Conservation (phyloP, 2,797 vertebrate species). For the Eremophila alpestris region DNA sequence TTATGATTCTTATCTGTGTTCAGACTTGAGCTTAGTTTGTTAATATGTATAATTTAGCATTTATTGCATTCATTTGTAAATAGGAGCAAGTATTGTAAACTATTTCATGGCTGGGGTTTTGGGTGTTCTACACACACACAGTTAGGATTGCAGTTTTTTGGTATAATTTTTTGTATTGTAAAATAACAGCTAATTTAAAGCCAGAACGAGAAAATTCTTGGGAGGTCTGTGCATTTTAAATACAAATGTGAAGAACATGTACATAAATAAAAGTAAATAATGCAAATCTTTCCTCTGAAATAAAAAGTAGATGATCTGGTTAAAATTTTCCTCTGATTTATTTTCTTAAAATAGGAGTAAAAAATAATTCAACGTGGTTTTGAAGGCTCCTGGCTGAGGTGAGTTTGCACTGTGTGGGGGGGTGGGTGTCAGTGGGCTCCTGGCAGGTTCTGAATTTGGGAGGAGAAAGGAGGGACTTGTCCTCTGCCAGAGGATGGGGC, state of each 20-base stretch:
- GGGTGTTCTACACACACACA: slow-evolving; percentile 76
- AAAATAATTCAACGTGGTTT: background rate
- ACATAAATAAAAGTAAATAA: slow-evolving; percentile 89
- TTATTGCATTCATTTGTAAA: slow-evolving; percentile 90
- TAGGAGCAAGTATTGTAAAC: slow-evolving; percentile 94
- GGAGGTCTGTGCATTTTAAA: slow-evolving; percentile 83
- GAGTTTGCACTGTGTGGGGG: fast-evolving
- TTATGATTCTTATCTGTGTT: slow-evolving; percentile 65
- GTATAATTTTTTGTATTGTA: slow-evolving; percentile 85
- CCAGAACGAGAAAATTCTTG: slow-evolving; percentile 68
- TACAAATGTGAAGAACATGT: slow-evolving; percentile 89
- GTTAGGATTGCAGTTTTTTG: slow-evolving; percentile 78
- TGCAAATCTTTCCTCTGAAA: slow-evolving; percentile 90
- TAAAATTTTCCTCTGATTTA: background rate
- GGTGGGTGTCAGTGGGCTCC: fast-evolving
- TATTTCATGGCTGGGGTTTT: slow-evolving; percentile 78
- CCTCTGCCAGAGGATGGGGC: background rate
- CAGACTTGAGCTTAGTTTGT: slow-evolving; percentile 79
- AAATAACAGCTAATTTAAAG: slow-evolving; percentile 89
- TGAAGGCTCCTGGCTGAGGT: background rate
- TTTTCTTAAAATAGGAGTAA: background rate
- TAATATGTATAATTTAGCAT: slow-evolving; percentile 96
- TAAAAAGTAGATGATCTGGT: slow-evolving; percentile 87
- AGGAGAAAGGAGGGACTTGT: background rate
- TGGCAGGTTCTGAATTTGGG: background rate